phyloP scores from a whole-genome alignment of 2,888 invertebrate species.

The Eledone cirrhosa region DNA sequence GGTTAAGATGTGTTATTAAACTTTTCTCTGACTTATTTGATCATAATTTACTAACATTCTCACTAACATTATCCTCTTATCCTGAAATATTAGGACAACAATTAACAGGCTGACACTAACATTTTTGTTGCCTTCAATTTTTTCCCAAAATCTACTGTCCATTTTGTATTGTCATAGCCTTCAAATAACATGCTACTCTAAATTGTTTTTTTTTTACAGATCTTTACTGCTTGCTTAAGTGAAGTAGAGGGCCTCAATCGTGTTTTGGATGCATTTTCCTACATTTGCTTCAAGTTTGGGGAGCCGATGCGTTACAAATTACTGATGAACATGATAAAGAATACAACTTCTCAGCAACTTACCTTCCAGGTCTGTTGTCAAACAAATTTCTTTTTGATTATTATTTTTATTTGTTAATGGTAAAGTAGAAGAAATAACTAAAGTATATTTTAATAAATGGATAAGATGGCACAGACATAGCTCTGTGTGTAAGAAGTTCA shows the following conservation, averaged over 20 bases:
- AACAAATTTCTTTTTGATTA: too few species aligned
- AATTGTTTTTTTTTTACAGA: conserved; percentile 69
- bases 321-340: conserved; percentile 86
- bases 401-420: too few species aligned
- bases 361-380: conserved; percentile 49
- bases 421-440: too few species aligned
- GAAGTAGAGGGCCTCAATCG: conserved; percentile 77
- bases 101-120: too few species aligned
- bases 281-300: conserved; percentile 84
- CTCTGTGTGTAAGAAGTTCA: too few species aligned
- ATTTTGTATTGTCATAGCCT: too few species aligned
- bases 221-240: conserved; percentile 83
- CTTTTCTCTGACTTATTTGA: not conserved
- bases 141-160: too few species aligned
- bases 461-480: too few species aligned
- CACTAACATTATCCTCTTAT: not conserved
- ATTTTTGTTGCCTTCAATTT: too few species aligned
- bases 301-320: conserved; percentile 93
- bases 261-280: conserved; percentile 90
- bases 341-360: conserved; percentile 63
- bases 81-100: not conserved
- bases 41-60: not conserved
- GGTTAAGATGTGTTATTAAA: too few species aligned
- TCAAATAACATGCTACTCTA: too few species aligned
- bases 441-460: too few species aligned